Conservation (phyloP, 2,888 invertebrate genomes). For the Norana najaformis region DNA sequence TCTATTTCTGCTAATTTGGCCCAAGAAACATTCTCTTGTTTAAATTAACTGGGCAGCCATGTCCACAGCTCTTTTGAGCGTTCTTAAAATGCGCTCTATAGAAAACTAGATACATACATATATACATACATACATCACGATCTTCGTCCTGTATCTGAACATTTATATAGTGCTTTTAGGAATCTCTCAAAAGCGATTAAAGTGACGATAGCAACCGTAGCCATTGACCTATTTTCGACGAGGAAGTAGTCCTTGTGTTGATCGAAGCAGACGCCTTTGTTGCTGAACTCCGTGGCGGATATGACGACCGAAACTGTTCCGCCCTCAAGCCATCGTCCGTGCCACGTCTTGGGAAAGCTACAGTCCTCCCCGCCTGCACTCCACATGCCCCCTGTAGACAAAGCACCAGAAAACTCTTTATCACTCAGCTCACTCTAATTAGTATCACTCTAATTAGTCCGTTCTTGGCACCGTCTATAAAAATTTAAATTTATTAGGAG, state of each 20-base stretch:
- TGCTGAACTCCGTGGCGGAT: conserved; percentile 32
- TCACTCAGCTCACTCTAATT: neutral
- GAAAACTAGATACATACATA: too few relatives aligned
- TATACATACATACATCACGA: too few relatives aligned
- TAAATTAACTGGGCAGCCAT: too few relatives aligned
- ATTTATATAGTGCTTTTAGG: too few relatives aligned
- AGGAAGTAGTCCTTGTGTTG: conserved; percentile 29
- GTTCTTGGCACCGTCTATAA: too few relatives aligned
- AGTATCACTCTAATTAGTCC: neutral
- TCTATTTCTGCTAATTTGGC: too few relatives aligned
- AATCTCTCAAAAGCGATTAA: too few relatives aligned
- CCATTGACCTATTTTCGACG: conserved; percentile 24
- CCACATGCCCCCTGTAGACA: neutral
- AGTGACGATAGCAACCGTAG: neutral
- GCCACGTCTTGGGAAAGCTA: conserved; percentile 30
- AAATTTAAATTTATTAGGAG: too few relatives aligned
- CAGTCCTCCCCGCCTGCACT: neutral
- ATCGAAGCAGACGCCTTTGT: conserved; percentile 36
- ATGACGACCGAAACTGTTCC: conserved; percentile 27
- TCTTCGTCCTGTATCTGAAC: too few relatives aligned
- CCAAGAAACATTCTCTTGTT: too few relatives aligned
- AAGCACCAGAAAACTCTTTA: neutral
- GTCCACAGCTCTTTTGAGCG: too few relatives aligned
- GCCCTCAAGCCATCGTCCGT: conserved; percentile 27
- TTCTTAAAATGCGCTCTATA: too few relatives aligned